These are phyloP conservation scores for Tragelaphus imberbis DNA, from an alignment of 2,113 vertebrate genomes.

Conservation along the genomic window DNA sequence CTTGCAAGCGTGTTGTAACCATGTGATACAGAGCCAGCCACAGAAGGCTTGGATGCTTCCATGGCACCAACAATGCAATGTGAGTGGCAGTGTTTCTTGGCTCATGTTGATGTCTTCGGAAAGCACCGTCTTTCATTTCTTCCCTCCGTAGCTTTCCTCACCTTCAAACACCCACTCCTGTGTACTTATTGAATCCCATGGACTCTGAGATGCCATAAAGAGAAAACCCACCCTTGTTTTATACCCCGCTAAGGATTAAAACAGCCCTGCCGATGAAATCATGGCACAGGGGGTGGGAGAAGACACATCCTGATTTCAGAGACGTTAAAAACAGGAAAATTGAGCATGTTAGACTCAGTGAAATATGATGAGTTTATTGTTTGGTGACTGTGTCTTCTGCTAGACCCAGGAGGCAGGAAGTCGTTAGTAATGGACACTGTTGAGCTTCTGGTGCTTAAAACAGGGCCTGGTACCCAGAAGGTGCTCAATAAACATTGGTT, in stretches of 20 bases:
- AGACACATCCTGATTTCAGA: neutral
- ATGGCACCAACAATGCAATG: rapidly evolving
- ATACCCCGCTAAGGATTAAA: neutral
- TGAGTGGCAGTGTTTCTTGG: neutral
- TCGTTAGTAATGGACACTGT: rapidly evolving
- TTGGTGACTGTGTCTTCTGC: neutral
- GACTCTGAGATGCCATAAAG: neutral
- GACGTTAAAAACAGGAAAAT: neutral
- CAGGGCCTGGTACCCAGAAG: neutral
- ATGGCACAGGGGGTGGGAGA: neutral
- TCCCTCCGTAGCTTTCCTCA: neutral
- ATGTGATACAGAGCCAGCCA: neutral
- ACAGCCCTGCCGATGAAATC: neutral
- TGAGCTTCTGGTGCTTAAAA: neutral
- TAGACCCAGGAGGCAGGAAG: neutral
- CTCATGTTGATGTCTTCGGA: neutral
- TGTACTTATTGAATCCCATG: rapidly evolving
- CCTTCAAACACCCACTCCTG: neutral
- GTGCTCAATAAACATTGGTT: neutral
- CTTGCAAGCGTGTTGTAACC: neutral
- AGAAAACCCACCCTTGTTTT: neutral
- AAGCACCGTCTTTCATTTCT: neutral
- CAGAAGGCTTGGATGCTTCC: neutral
- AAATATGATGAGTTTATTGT: neutral
- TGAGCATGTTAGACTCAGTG: too few species aligned